These are phyloP conservation scores for Helicolenus hilgendorfi DNA, from an alignment of 2,797 vertebrate genomes.

Conservation along the genomic window DNA sequence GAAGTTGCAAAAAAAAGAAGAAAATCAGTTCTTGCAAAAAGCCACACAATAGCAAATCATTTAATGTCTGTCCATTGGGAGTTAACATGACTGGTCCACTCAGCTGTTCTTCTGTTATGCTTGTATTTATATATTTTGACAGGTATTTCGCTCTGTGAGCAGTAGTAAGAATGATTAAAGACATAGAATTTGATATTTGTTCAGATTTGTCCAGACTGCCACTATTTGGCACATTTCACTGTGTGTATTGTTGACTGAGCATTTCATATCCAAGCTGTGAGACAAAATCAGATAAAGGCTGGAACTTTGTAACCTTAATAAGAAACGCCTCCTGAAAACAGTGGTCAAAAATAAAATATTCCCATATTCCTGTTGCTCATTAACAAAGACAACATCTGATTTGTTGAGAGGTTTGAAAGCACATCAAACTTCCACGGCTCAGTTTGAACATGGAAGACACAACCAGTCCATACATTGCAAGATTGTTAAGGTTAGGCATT, in stretches of 20 bases:
- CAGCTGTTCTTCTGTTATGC: not conserved
- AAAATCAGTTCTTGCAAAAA: constrained; percentile 2
- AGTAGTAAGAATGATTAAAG: not conserved
- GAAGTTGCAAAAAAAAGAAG: not conserved
- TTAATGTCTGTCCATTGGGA: constrained; percentile 3
- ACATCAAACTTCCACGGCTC: not conserved
- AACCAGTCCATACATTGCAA: no score
- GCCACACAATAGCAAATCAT: constrained; percentile 13
- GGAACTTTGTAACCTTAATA: not conserved
- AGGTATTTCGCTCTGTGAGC: not conserved
- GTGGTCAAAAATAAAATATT: not conserved
- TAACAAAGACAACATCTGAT: no score
- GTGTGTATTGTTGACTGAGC: not conserved
- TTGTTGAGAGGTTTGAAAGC: no score
- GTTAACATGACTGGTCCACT: not conserved
- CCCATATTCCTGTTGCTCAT: not conserved
- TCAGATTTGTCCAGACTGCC: not conserved
- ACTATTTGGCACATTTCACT: not conserved
- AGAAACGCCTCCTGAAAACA: not conserved
- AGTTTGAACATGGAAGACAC: no score
- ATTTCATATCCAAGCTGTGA: not conserved
- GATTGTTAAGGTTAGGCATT: no score
- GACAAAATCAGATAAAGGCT: not conserved
- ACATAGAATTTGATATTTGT: not conserved
- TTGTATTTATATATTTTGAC: not conserved